Evolutionary conservation across 2,113 vertebrate genomes (phyloP), one percentile per base, ranked within the genome.

Genomic region (Pleuronectes platessa): DNA sequence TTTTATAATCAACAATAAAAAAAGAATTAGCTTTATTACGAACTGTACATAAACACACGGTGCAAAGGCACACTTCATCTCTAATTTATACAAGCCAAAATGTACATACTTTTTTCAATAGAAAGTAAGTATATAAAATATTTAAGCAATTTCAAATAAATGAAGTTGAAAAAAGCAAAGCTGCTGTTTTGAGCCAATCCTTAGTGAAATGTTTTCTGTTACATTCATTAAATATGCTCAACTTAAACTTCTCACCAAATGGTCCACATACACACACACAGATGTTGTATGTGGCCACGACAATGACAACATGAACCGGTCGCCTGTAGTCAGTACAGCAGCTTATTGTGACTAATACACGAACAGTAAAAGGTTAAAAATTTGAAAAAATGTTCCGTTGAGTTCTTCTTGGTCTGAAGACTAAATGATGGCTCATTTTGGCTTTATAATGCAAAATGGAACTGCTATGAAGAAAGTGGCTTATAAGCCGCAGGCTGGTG

Each of bases 11-110:
- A 93, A 93, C 84, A 90, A 94, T 93, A 93, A 92, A 85, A 61
- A 88, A 94, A 92, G 51, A 81, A 92, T 93, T 86, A 90, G 83
- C 89, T 94, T 94, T 94, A 94, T 93, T 94, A 93, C 76, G 80
- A 94, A 94, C 93, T 94, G 93, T 94, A 94, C 94, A 94, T 89
- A 91, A 92, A 93, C 89, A 91, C 86, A 92, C 86, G 83, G 92
- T 93, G 93, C 93, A 93, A 93, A 90, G 88, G 91, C 91, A 92
- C 89, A 86, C 85, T 77, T 89, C 60, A 79, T 87, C 87, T 92
- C 88, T 92, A 91, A 82, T 70, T 66, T 93, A 91, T 90, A 94
- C 87, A 90, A 90, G 86, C 89, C 90, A 90, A 93, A 94, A 94
- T 94, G 88, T 94, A 95, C 93, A 93, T 81, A 90, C 74, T 82